These are phyloP conservation scores for Coenobita brevimanus DNA, from an alignment of 1,140 invertebrate species.

Conservation along the genomic window DNA sequence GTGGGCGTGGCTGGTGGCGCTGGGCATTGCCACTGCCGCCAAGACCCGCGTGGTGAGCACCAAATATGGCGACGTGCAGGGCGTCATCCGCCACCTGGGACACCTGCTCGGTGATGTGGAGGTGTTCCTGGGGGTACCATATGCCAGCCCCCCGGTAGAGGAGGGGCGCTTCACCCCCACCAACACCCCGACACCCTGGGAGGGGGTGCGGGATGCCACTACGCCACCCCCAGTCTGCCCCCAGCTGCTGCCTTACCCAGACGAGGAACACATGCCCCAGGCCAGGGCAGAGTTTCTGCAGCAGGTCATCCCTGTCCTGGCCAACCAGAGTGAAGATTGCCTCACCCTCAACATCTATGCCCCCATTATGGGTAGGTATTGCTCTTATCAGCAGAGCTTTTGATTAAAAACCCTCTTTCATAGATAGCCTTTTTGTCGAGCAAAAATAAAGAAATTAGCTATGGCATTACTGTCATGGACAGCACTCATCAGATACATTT, in stretches of 20 bases:
- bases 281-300: slow-evolving; percentile 89
- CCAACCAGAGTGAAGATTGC: slow-evolving; percentile 96
- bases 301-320: slow-evolving; percentile 85
- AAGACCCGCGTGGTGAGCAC: slow-evolving; percentile 69
- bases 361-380: slow-evolving; percentile 76
- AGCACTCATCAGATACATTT: too few species aligned
- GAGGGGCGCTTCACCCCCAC: slow-evolving; percentile 95
- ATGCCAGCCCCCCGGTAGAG: slow-evolving; percentile 94
- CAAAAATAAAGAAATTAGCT: too few species aligned
- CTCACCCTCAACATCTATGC: slow-evolving; percentile 96
- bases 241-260: slow-evolving; percentile 77
- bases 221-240: slow-evolving; percentile 89
- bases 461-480: too few species aligned
- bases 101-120: slow-evolving; percentile 86
- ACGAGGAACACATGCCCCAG: slow-evolving; percentile 86
- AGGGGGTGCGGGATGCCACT: slow-evolving; percentile 86
- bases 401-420: too few species aligned
- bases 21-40: slow-evolving; percentile 50
- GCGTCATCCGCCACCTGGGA: slow-evolving; percentile 66
- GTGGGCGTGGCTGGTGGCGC: slow-evolving; percentile 63
- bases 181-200: too few species aligned
- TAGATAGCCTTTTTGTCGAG: too few species aligned
- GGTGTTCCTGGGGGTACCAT: slow-evolving; percentile 94
- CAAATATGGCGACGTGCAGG: slow-evolving; percentile 69
- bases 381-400: too few species aligned